These are phyloP conservation scores for Trichomycterus rosablanca DNA, from an alignment of 2,113 vertebrate genomes.

Conservation along the genomic window DNA sequence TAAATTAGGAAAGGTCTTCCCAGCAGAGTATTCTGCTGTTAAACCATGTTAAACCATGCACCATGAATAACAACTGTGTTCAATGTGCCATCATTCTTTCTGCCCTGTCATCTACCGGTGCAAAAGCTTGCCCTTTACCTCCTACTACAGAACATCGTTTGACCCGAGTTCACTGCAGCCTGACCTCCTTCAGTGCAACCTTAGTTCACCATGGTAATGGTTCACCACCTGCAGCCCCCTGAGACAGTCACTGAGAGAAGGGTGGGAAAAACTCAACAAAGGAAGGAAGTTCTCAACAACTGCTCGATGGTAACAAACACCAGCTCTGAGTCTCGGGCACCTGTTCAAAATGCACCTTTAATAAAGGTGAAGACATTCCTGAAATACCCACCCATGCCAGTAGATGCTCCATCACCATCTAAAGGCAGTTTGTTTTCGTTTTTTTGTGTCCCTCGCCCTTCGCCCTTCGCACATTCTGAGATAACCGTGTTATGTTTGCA, in stretches of 20 bases:
- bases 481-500: constrained; percentile 44
- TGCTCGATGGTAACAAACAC: constrained; percentile 45
- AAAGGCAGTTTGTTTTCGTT: constrained; percentile 42
- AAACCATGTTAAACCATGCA: too few species aligned
- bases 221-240: too few species aligned
- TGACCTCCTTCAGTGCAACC: too few species aligned
- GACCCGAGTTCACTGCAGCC: neutral
- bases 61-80: too few species aligned
- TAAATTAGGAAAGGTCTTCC: too few species aligned
- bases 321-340: constrained; percentile 35
- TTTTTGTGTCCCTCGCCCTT: constrained; percentile 35
- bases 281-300: constrained; percentile 48
- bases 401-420: constrained; percentile 37
- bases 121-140: constrained; percentile 7
- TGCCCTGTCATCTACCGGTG: too few species aligned
- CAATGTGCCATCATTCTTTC: neutral
- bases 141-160: constrained; percentile 15
- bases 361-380: constrained; percentile 63
- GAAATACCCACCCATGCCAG: constrained; percentile 49
- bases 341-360: constrained; percentile 48
- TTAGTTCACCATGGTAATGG: neutral
- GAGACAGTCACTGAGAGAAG: constrained; percentile 14
- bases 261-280: constrained; percentile 2
- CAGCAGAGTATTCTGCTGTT: too few species aligned
- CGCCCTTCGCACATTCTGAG: constrained; percentile 36